Base-by-base conservation (phyloP, 2,888 invertebrate genomes). In the Criorhina ranunculi region DNA sequence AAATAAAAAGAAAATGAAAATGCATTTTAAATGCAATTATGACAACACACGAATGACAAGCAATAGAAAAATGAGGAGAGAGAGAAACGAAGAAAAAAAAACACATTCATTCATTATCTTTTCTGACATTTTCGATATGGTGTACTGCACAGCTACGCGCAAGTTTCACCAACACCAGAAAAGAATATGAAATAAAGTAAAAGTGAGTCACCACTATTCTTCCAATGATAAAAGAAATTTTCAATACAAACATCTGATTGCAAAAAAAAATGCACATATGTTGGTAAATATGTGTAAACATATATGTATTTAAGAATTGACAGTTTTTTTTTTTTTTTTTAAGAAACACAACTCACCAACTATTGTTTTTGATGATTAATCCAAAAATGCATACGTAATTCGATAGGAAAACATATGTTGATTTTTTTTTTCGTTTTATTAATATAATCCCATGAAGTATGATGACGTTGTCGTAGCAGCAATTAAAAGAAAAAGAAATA, bases 31-130 rank as follows among this genome's bases (percentile, higher is more conserved):
- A 75, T 57, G 76, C 31, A 64, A 46, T 57, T 62, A 59, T 64
- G 55, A 76, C 51, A 62, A 62, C 15, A 42, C 12, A 60, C 44
- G 15, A 15, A 55, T 42, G 57, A 40, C 44, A 67, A 64, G 17
- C 17, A n/a, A 66, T 37, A 37, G 29, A 62, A 42, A 69, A 44
- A 31, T 19, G 33, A 24, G 42, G 9, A 35, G 17, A 66, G 5
- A 37, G 46, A 66, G 44, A 53, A 44, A 33, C 40, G 11, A 40
- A 62, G 33, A 46, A 35, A 9, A 57, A 57, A 24, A 51, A 49
- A 53, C 40, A n/a, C 76, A 69, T 75, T 83, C 78, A 83, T 75
- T 83, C 73, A 83, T 75, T 78, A 69, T 83, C 78, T 57, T 53
- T 75, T 78, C 49, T 78, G 78, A 78, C 78, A 83, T 73, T 83